These are phyloP conservation scores for Thunnus thynnus DNA, from an alignment of 2,113 vertebrate genomes.

Conservation along the genomic window DNA sequence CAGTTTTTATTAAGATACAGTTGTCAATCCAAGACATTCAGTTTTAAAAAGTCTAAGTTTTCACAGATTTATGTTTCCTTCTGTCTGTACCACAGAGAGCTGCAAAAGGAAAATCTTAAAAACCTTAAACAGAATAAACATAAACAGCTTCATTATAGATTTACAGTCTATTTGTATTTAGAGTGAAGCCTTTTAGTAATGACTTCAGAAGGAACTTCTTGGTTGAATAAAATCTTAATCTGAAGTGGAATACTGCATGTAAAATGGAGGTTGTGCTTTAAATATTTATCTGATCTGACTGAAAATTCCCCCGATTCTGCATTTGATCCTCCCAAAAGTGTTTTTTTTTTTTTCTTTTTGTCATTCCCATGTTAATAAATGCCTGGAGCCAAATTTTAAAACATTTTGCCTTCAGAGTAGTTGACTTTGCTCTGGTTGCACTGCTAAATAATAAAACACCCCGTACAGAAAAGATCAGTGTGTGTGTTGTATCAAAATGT, in stretches of 20 bases:
- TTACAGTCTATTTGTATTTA: neutral
- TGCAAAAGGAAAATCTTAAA: neutral
- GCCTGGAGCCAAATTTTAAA: slow-evolving; percentile 29
- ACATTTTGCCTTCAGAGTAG: slow-evolving; percentile 33
- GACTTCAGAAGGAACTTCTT: slow-evolving; percentile 25
- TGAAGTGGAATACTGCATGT: slow-evolving; percentile 26
- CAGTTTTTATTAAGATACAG: neutral
- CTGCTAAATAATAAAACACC: slow-evolving; percentile 36
- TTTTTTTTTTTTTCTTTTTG: slow-evolving; percentile 26
- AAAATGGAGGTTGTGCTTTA: slow-evolving; percentile 41
- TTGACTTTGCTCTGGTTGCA: slow-evolving; percentile 34
- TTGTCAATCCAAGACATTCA: neutral
- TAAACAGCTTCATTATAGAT: slow-evolving; percentile 11
- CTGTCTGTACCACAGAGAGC: neutral
- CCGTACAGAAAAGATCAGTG: neutral
- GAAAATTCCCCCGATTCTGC: slow-evolving; percentile 29
- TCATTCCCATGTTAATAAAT: slow-evolving; percentile 32
- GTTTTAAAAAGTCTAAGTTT: neutral
- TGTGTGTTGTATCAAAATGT: slow-evolving; percentile 37
- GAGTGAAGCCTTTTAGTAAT: slow-evolving; percentile 12
- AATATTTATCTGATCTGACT: slow-evolving; percentile 48
- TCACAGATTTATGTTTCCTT: neutral
- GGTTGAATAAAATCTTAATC: slow-evolving; percentile 23
- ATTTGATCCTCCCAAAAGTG: slow-evolving; percentile 33
- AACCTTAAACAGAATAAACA: neutral